Base-by-base conservation (phyloP, 2,888 invertebrate species). In the Cancer borealis region DNA sequence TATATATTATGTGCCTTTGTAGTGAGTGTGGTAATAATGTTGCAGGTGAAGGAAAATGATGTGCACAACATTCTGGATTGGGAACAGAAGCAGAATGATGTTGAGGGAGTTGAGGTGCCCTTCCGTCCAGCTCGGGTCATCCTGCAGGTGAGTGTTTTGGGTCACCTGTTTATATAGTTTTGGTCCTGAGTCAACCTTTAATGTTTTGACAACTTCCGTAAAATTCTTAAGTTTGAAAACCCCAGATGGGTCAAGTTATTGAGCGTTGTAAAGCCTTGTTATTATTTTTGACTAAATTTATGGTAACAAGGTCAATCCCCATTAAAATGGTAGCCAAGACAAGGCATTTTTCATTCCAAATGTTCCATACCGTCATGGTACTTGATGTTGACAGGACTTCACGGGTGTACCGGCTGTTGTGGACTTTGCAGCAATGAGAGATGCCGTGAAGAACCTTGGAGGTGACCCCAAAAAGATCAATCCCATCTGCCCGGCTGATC, bases 321-420 rank as follows among this genome's bases (percentile, higher is more conserved):
- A 3, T 21, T 17, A 60, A 60, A 60, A 21, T 21, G 21, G 21
- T 60, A 60, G 17, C 17, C 21, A 21, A 0, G 26, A 26, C 26
- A 73, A 73, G 73, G 2, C 26, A 10, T 73, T 73, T 73, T 26
- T 26, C 73, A 26, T 73, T 26, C 6, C n/a, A 73, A 73, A 26
- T 73, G 26, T 5, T 5, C n/a, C 0, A 26, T 73, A n/a, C 73
- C 73, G 10, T 73, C 26, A 73, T 73, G 30, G 14, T 17, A 39
- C 3, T 39, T 39, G 39, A 84, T 30, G 39, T 3, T n/a, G 8
- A 46, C 92, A 98, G 98, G 98, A 99, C 96, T 97, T 98, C 96
- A 99, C 99, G 21, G 99, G 99, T 3, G 99, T 99, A 0, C 99
- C 99, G 0, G 99, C 99, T 0, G 99, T 99, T 46, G 99, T 99